Percentiles rank a stretch among this genome's conserved stretches.
These are phyloP conservation scores for Tenrec ecaudatus DNA, from an alignment of 2,113 vertebrate species.

Conservation along the genomic window DNA sequence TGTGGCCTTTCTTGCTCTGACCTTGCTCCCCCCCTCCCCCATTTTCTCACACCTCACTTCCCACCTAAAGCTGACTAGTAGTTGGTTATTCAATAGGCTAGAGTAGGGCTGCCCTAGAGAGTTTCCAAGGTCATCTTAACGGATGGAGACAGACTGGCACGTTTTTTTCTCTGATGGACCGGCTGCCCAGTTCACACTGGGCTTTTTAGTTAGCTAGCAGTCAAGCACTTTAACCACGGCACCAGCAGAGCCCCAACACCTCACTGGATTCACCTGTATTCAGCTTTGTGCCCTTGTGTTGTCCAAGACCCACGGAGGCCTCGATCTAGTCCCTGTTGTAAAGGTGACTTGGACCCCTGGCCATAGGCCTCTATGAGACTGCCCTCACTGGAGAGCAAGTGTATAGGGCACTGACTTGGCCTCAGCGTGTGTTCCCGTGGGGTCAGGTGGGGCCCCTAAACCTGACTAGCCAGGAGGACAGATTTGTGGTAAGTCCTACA, in stretches of 20 bases:
- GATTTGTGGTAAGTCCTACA: not conserved
- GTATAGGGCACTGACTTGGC: not conserved
- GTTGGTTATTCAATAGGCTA: not conserved
- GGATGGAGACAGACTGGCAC: no score
- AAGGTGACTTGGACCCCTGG: not conserved
- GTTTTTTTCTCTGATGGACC: not conserved
- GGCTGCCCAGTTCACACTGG: not conserved
- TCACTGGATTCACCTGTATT: not conserved
- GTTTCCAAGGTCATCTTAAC: no score
- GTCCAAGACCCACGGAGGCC: not conserved
- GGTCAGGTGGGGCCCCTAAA: not conserved
- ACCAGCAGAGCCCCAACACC: not conserved
- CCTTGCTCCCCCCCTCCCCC: not conserved
- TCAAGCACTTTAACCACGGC: not conserved
- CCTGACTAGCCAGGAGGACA: not conserved
- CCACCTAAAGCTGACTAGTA: not conserved
- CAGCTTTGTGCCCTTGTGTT: not conserved
- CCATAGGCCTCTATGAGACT: not conserved
- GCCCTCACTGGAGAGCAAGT: no score
- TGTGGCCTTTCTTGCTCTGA: slow-evolving; percentile 58
- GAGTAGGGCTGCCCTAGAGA: no score
- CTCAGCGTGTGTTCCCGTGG: not conserved
- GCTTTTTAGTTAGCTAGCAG: not conserved
- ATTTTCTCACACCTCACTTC: slow-evolving; percentile 1
- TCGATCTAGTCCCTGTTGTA: slow-evolving; percentile 19